Evolutionary conservation across 2,888 invertebrate species (phyloP), one percentile per base, ranked within the genome.

Genomic region (Glyphotaelius pellucidus): DNA sequence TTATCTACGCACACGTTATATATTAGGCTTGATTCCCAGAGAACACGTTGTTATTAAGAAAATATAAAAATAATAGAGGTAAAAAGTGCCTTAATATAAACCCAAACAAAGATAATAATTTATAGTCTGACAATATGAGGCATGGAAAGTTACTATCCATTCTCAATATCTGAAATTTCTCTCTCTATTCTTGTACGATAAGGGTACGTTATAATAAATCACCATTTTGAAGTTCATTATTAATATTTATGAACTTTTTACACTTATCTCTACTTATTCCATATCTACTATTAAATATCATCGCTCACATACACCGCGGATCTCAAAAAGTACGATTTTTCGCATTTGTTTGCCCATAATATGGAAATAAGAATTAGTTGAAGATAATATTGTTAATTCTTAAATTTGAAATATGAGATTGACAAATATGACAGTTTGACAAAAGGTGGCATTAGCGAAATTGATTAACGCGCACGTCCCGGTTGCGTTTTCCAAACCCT

Each of bases 51-150:
- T 67, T 67, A 67, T 67, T 67, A 67, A 25, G 67, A 67, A 67
- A 67, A 67, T 67, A 67, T 67, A 67, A 67, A 67, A 67, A 67
- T 67, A 67, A 67, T 67, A 67, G 67, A 67, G 67, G 67, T 67
- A 67, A 67, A 67, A 67, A 67, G 25, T 67, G 67, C 67, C 25
- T 1, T n/a, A n/a, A 67, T 67, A 67, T 67, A 67, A 67, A 67
- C 67, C 67, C 67, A 67, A n/a, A n/a, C 67, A 25, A 25, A 67
- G 67, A 67, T 67, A 67, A 67, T 67, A 67, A 67, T 9, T 67
- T 67, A 67, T 67, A 67, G 25, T 67, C 67, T n/a, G 67, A 67
- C 67, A 67, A 67, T 67, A 67, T 67, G 67, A 67, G n/a, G 67
- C 67, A 67, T 67, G 67, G n/a, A 67, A 67, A 67, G 67, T 67